A percentile compares a stretch with the other conserved stretches of the same genome.
Conservation (phyloP, 1,140 invertebrate species). For the Campoletis sonorensis region DNA sequence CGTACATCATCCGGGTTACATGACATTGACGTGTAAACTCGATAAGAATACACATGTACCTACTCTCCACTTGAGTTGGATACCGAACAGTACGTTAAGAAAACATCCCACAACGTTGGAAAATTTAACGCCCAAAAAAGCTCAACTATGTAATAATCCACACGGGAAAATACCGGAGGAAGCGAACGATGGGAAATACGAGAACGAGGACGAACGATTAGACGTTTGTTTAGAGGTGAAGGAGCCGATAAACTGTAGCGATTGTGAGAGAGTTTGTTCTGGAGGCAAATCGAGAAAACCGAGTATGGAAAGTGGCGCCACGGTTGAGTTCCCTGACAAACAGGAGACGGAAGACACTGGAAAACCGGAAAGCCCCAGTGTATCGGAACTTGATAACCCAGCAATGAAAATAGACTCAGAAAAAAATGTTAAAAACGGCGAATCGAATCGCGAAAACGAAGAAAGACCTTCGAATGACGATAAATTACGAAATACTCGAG, state of each 20-base stretch:
- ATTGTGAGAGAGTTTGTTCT: conserved; percentile 74
- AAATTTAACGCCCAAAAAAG: conserved; percentile 72
- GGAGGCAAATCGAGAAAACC: conserved; percentile 58
- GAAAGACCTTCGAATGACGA: conserved; percentile 35
- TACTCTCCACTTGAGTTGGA: conserved; percentile 94
- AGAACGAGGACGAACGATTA: conserved; percentile 59
- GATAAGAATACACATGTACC: conserved; percentile 86
- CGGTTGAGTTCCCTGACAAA: not conserved
- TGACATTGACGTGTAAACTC: conserved; percentile 89
- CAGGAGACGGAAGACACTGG: conserved; percentile 16
- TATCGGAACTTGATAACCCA: conserved; percentile 2
- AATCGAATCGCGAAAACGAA: conserved; percentile 43
- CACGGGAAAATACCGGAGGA: conserved; percentile 52
- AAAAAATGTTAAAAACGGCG: conserved; percentile 20
- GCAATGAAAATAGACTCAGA: conserved; percentile 11
- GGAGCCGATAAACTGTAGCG: conserved; percentile 69
- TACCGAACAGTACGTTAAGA: conserved; percentile 92
- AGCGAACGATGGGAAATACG: conserved; percentile 42
- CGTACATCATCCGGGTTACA: conserved; percentile 93
- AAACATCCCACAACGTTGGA: conserved; percentile 89
- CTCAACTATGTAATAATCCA: not conserved
- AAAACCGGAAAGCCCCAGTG: not conserved
- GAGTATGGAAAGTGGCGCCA: not conserved
- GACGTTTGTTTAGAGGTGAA: conserved; percentile 73
- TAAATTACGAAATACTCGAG: conserved; percentile 34